Evolutionary conservation across 2,113 vertebrate genomes (phyloP), one percentile per base, ranked within the genome.

Genomic region (Gulo gulo): DNA sequence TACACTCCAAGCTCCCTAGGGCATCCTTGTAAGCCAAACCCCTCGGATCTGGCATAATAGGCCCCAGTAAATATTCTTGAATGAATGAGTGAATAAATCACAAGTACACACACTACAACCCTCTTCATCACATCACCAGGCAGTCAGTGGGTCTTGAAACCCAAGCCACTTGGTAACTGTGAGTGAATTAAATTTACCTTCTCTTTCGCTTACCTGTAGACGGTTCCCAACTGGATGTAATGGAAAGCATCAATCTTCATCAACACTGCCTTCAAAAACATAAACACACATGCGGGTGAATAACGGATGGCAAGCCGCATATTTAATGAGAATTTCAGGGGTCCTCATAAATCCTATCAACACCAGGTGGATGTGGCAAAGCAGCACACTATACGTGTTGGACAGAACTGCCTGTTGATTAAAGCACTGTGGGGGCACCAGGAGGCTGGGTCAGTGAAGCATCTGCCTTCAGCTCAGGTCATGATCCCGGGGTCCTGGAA

Each of bases 161-260:
- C 34, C 79, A 57, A 39, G 26, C 39, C 84, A 42, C 76, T 3
- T 4, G 31, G 24, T 24, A 34, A 14, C 7, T 26, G 2, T 21
- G 47, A 0, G 13, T 39, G 29, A 92, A 69, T 47, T 39, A 24
- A 61, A 42, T 71, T n/a, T 6, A 2, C 21, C 47, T 36, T 88
- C 71, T 69, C 36, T 63, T 36, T 97, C 84, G 99, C 99, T 97
- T 97, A 99, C 99, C 99, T 98, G 95, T 99, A 99, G 63, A 99
- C 99, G 6, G 99, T 99, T 91, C 99, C 99, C 92, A 99, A 96
- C 95, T 99, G 99, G 98, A 99, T 99, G 93, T 99, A 99, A 98
- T 99, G 99, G 98, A 99, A 99, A 71, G 99, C 99, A 98, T 99
- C 99, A 0, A 99, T 99, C 99, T 99, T 99, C 99, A 99, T 99